Evolutionary conservation across 2,113 vertebrate species (phyloP).

Genomic region (Clarias batrachus): DNA sequence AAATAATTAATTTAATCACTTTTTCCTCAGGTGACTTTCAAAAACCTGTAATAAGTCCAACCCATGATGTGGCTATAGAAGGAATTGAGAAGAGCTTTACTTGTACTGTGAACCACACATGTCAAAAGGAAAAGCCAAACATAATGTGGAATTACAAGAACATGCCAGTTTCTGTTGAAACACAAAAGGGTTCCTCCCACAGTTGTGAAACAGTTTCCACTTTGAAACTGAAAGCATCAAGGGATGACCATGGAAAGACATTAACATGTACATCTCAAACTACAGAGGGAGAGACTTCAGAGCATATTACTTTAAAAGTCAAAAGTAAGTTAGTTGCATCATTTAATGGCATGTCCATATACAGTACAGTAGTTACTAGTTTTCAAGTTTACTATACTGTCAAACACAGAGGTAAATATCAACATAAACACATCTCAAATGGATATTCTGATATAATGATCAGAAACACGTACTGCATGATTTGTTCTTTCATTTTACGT

Average conservation of each 20-base stretch:
- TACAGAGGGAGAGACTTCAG: constrained; percentile 3
- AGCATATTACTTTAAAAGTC: constrained; percentile 31
- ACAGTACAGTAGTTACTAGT: neutral
- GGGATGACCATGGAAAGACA: constrained; percentile 22
- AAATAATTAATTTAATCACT: neutral
- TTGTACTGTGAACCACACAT: constrained; percentile 28
- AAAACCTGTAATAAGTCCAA: constrained; percentile 7
- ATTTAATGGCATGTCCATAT: neutral
- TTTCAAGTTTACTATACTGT: neutral
- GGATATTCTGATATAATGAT: neutral
- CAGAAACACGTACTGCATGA: neutral
- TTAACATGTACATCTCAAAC: constrained; percentile 30
- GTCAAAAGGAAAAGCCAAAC: constrained; percentile 15
- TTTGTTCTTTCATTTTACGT: neutral
- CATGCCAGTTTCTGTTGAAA: constrained; percentile 14
- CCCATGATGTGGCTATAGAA: constrained; percentile 3
- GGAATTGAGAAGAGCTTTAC: constrained; percentile 23
- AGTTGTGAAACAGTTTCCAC: constrained; percentile 27
- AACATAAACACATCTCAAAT: neutral
- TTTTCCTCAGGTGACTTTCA: constrained; percentile 20
- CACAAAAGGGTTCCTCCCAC: neutral
- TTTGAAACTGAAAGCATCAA: constrained; percentile 20
- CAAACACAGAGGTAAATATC: neutral
- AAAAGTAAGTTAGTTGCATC: constrained; percentile 26
- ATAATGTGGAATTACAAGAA: constrained; percentile 13